Evolutionary conservation across 2,797 vertebrate species (phyloP), one percentile per base, ranked within the genome.

Genomic region (Alexandromys oeconomus): DNA sequence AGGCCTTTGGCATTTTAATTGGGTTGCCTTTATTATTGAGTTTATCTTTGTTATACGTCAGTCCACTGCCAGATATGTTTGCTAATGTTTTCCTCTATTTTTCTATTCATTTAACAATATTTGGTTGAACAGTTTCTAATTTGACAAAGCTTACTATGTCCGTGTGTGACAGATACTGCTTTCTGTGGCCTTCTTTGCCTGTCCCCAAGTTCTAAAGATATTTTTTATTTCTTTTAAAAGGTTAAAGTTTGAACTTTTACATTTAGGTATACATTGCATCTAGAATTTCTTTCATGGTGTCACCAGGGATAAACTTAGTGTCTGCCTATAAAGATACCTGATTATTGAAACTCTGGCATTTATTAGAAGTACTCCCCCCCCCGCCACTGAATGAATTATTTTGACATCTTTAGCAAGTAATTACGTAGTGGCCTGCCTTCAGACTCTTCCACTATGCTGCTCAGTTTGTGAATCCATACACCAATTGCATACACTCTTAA

Each of bases 1-100:
- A 71, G 69, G 59, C 37, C 37, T 78, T 71, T 48, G 37, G 6
- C 77, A 31, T 91, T 93, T 93, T 79, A 91, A 63, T 81, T 91
- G 43, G 43, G 31, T 71, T 80, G 43, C 46, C 37, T 81, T 87
- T 73, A 61, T 46, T 76, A 48, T 65, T 89, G 93, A 84, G 23
- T 54, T 85, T 25, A 69, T 54, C 1, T 88, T 40, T 29, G 59
- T 74, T 91, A 40, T 54, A 65, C 5, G 29, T 31, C n/a, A 78
- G 3, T 27, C 69, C 25, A 15, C n/a, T 90, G 5, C 17, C 29
- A 91, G 43, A 19, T 37, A 61, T 74, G 9, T 74, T 91, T 74
- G 27, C 6, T 91, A 19, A 37, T 85, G n/a, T 21, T 85, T 67
- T 54, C 34, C 65, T 74, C 23, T 19, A 34, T 29, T 84, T 59